Evolutionary conservation across 2,797 vertebrate genomes (phyloP).

Genomic region (Cyclura pinguis): DNA sequence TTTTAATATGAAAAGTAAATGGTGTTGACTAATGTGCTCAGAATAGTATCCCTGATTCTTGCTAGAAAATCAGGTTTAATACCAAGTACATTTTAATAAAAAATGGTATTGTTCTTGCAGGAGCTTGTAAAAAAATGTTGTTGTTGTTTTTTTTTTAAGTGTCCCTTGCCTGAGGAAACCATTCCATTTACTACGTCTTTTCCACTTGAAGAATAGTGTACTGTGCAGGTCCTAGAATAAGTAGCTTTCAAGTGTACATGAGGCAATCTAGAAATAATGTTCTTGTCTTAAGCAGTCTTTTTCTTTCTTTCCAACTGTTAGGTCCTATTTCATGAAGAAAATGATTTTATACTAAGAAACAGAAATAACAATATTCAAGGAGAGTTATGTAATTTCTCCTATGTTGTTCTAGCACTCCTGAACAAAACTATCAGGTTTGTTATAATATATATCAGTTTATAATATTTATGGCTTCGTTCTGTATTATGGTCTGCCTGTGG

Average conservation of each 20-base stretch:
- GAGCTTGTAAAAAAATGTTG: background rate
- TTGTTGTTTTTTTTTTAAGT: too few species aligned
- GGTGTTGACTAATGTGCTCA: background rate
- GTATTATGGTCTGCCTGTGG: background rate
- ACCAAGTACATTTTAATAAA: background rate
- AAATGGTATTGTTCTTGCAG: background rate
- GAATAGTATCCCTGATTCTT: background rate
- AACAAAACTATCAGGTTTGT: background rate
- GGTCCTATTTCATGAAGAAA: background rate
- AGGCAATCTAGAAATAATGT: constrained; percentile 7
- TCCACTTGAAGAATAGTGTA: constrained; percentile 1
- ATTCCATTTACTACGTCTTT: constrained; percentile 11
- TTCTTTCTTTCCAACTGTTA: background rate
- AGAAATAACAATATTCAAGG: too few species aligned
- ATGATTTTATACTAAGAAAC: background rate
- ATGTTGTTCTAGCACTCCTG: background rate
- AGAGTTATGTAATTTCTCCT: too few species aligned
- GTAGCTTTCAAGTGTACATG: background rate
- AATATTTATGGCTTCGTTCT: background rate
- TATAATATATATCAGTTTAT: background rate
- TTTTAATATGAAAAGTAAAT: background rate
- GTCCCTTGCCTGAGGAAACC: background rate
- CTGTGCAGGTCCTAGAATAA: background rate
- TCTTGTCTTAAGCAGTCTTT: background rate
- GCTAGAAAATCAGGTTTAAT: background rate